A percentile compares a stretch with the other conserved stretches of the same genome.
phyloP scores from a whole-genome alignment of 1,140 invertebrate species.

The Aethina tumida region DNA sequence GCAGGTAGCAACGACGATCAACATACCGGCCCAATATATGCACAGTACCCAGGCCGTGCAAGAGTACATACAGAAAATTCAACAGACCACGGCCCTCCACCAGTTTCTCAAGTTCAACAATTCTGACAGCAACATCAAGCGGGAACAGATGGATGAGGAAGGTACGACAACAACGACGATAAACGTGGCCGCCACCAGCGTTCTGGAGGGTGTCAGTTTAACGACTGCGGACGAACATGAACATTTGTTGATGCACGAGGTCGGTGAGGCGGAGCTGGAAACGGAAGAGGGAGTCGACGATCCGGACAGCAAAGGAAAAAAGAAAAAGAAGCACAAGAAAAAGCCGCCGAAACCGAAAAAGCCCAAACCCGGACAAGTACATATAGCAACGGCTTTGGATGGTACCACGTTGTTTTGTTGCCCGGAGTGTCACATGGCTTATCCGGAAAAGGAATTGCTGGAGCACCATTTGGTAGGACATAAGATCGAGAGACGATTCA shows the following conservation, averaged over 20 bases:
- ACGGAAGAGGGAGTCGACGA: conserved; percentile 25
- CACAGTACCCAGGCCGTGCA: conserved; percentile 39
- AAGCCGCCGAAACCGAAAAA: conserved; percentile 63
- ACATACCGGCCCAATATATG: conserved; percentile 30
- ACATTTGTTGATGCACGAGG: conserved; percentile 18
- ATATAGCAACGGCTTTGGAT: conserved; percentile 60
- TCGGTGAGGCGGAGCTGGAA: conserved; percentile 20
- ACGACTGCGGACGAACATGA: too few relatives aligned
- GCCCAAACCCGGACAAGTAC: conserved; percentile 51
- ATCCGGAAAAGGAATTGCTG: conserved; percentile 62
- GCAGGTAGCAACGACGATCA: too few relatives aligned
- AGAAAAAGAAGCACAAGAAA: conserved; percentile 72
- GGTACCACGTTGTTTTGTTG: conserved; percentile 65
- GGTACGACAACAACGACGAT: conserved; percentile 27
- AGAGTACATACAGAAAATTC: conserved; percentile 36
- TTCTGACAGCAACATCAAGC: conserved; percentile 42
- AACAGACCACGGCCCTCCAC: conserved; percentile 39
- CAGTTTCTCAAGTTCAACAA: conserved; percentile 50
- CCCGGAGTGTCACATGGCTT: conserved; percentile 70
- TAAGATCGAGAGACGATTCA: conserved; percentile 62
- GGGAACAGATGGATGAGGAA: conserved; percentile 35
- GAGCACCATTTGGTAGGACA: conserved; percentile 66
- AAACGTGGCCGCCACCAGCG: conserved; percentile 24
- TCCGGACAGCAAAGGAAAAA: conserved; percentile 44
- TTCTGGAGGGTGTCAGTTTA: too few relatives aligned